Percentiles rank a stretch among this genome's conserved stretches.
These are phyloP conservation scores for Fregata magnificens DNA, from an alignment of 2,113 vertebrate species.

Conservation along the genomic window DNA sequence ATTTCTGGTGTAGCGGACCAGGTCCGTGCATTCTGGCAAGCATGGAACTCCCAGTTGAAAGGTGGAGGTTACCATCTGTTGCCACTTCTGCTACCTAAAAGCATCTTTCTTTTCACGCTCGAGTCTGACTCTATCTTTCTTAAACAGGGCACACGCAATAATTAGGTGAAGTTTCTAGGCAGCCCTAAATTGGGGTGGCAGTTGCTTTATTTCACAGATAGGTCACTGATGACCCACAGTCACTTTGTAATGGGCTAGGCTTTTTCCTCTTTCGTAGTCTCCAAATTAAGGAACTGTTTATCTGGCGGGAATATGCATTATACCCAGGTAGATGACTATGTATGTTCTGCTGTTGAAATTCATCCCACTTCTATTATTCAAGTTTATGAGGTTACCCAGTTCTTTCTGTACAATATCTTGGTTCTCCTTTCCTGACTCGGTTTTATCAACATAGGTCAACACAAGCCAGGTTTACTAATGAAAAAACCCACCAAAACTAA, in stretches of 20 bases:
- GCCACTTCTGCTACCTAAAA: not conserved
- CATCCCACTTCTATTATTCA: not conserved
- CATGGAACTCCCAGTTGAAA: not conserved
- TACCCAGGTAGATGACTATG: not conserved
- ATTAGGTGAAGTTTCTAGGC: not conserved
- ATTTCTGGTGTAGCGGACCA: not conserved
- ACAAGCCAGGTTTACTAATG: not conserved
- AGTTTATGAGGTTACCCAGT: not conserved
- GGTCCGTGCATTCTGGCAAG: not conserved
- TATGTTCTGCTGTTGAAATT: not conserved
- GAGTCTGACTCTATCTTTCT: not conserved
- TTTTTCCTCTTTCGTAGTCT: not conserved
- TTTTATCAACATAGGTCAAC: not conserved
- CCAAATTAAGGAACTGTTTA: not conserved
- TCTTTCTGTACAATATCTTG: not conserved
- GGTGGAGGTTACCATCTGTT: not conserved
- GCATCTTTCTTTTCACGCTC: rapidly evolving
- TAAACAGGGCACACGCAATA: not conserved
- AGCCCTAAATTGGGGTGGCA: not conserved
- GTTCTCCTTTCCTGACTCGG: not conserved
- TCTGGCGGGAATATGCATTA: not conserved
- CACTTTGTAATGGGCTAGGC: not conserved
- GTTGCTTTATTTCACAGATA: not conserved
- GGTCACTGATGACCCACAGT: not conserved
- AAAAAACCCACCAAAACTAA: rapidly evolving